A percentile compares a stretch with the other conserved stretches of the same genome.
These are phyloP conservation scores for Aphelinus atriplicis DNA, from an alignment of 1,140 invertebrate genomes.

Conservation along the genomic window DNA sequence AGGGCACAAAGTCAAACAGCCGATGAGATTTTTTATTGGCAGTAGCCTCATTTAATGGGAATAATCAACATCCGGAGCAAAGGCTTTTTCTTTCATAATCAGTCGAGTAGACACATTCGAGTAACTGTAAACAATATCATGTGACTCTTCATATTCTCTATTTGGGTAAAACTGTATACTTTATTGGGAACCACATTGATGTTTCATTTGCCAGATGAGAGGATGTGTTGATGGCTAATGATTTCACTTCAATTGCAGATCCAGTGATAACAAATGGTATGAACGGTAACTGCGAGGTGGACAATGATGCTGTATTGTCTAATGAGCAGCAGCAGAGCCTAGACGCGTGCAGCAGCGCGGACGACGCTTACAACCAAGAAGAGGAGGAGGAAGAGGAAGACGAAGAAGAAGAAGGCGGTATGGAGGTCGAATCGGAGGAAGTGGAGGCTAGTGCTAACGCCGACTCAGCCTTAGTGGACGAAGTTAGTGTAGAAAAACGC, in stretches of 20 bases:
- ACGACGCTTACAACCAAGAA: background rate
- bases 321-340: constrained; percentile 21
- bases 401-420: constrained; percentile 36
- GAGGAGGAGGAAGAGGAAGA: constrained; percentile 29
- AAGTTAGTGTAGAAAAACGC: constrained; percentile 2
- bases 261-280: constrained; percentile 59
- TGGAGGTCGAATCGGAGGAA: constrained; percentile 41
- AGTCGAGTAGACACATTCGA: too few relatives aligned
- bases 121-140: too few relatives aligned
- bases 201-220: too few relatives aligned
- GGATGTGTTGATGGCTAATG: too few relatives aligned
- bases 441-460: constrained; percentile 45
- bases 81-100: too few relatives aligned
- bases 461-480: constrained; percentile 3
- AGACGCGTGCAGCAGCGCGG: constrained; percentile 9
- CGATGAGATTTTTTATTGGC: too few relatives aligned
- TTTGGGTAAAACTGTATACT: too few relatives aligned
- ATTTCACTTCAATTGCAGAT: constrained; percentile 46
- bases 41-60: too few relatives aligned
- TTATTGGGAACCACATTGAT: too few relatives aligned
- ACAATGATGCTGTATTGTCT: constrained; percentile 54
- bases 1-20: too few relatives aligned
- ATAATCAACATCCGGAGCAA: too few relatives aligned
- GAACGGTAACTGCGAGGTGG: constrained; percentile 58
- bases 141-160: too few relatives aligned